Percentiles rank a stretch among this genome's conserved stretches.
Evolutionary conservation across 2,888 invertebrate genomes (phyloP).

Genomic region (Notodonta ziczac): DNA sequence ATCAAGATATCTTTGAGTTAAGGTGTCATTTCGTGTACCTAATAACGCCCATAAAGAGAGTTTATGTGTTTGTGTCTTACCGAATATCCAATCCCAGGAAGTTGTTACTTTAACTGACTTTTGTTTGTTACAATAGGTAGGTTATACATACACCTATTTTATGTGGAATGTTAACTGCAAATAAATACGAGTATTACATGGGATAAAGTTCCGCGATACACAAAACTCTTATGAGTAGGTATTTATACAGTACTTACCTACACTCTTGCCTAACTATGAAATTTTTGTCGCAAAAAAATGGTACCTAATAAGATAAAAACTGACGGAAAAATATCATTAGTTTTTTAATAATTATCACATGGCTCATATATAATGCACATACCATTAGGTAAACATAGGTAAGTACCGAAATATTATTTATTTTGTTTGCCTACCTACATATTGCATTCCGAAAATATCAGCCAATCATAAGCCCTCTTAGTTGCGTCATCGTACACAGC

Average conservation of each 20-base stretch:
- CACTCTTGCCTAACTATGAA: too few species aligned
- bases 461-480: slow-evolving; percentile 30
- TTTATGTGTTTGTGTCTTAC: slow-evolving; percentile 42
- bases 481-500: slow-evolving; percentile 31
- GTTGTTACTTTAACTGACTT: slow-evolving; percentile 36
- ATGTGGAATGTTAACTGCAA: slow-evolving; percentile 26
- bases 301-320: too few species aligned
- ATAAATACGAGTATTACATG: not conserved
- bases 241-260: too few species aligned
- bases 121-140: slow-evolving; percentile 26
- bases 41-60: slow-evolving; percentile 29
- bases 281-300: too few species aligned
- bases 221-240: not conserved
- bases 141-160: slow-evolving; percentile 26
- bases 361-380: too few species aligned
- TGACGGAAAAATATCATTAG: too few species aligned
- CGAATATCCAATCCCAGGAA: slow-evolving; percentile 27
- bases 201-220: not conserved
- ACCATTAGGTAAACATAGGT: too few species aligned
- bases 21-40: slow-evolving; percentile 20
- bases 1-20: slow-evolving; percentile 27
- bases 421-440: not conserved
- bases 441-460: slow-evolving; percentile 33
- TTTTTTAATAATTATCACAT: too few species aligned
- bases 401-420: too few species aligned